Evolutionary conservation across 1,140 invertebrate genomes (phyloP).

Genomic region (Sycophaga agraensis): DNA sequence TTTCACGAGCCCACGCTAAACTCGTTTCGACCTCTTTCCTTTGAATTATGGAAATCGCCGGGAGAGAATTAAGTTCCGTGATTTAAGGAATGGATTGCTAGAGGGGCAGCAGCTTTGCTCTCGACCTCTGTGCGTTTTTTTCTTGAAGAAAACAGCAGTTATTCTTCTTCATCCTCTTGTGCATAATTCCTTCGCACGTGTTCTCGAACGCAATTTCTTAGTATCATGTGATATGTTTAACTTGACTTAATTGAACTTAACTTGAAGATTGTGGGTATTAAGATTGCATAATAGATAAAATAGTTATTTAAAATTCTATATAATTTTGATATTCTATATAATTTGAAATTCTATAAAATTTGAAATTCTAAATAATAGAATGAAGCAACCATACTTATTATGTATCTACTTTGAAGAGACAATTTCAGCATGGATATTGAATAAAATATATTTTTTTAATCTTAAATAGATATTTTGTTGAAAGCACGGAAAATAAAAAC

Average conservation of each 20-base stretch:
- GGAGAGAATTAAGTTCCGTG: conserved; percentile 23
- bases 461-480: not conserved
- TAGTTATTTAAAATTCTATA: too few relatives aligned
- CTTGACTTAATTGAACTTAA: too few relatives aligned
- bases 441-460: too few relatives aligned
- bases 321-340: too few relatives aligned
- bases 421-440: too few relatives aligned
- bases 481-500: not conserved
- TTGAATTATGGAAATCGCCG: conserved; percentile 24
- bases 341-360: too few relatives aligned
- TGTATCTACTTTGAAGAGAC: too few relatives aligned
- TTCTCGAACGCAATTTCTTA: not conserved
- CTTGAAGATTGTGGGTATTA: not conserved
- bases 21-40: conserved; percentile 11
- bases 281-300: too few relatives aligned
- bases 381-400: too few relatives aligned
- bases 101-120: not conserved
- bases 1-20: conserved; percentile 2
- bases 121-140: not conserved
- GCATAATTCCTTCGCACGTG: conserved; percentile 20
- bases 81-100: conserved; percentile 21
- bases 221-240: not conserved
- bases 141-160: conserved; percentile 5
- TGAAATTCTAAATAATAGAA: too few relatives aligned
- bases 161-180: not conserved